phyloP scores from a whole-genome alignment of 1,140 invertebrate genomes.

The Halictus rubicundus region DNA sequence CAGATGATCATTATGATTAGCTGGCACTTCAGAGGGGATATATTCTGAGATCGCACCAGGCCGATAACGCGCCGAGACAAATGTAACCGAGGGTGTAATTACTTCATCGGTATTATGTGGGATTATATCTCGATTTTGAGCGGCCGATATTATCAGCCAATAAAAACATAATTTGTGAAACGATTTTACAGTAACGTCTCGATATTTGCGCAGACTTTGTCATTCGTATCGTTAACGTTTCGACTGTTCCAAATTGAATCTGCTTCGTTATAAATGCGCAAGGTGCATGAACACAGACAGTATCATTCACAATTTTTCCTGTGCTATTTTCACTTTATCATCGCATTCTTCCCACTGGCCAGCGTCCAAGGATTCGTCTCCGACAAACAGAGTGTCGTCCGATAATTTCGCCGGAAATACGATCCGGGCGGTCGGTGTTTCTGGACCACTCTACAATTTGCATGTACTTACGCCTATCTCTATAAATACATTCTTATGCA shows the following conservation, averaged over 20 bases:
- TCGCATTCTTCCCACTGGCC: too few relatives aligned
- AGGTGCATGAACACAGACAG: too few relatives aligned
- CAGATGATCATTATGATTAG: conserved; percentile 8
- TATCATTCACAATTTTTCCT: too few relatives aligned
- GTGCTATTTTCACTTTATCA: too few relatives aligned
- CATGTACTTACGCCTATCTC: conserved; percentile 13
- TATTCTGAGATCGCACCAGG: not conserved
- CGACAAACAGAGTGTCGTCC: not conserved
- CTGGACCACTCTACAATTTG: conserved; percentile 22
- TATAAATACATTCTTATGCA: conserved; percentile 23
- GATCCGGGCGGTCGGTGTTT: conserved; percentile 21
- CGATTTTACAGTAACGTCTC: too few relatives aligned
- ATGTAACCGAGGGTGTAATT: not conserved
- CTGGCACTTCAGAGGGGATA: not conserved
- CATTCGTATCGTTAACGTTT: too few relatives aligned
- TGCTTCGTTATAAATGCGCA: too few relatives aligned
- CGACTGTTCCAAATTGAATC: too few relatives aligned
- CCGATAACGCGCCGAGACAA: not conserved
- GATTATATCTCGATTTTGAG: not conserved
- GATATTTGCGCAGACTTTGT: too few relatives aligned
- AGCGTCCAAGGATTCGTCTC: not conserved
- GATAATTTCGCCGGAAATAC: conserved; percentile 7
- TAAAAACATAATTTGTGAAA: too few relatives aligned
- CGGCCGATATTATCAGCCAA: not conserved
- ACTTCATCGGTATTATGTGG: not conserved